Evolutionary conservation across 2,113 vertebrate genomes (phyloP), one percentile per base, ranked within the genome.

Genomic region (Pagrus major): DNA sequence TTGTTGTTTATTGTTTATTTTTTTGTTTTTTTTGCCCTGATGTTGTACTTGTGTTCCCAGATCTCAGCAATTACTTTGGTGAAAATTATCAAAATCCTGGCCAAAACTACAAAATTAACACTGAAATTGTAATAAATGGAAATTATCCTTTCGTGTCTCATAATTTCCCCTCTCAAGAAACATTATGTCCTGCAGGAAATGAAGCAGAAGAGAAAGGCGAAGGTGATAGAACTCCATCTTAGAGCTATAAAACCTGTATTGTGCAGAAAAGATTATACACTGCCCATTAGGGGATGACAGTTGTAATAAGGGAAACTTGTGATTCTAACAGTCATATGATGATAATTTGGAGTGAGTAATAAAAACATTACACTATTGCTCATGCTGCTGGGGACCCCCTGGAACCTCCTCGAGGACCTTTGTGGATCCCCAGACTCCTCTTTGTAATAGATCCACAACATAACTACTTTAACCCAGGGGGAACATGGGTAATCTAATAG

Each of bases 381-480:
- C 23, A 47, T 56, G 71, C 55, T 76, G 23, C 37, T 47, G 31
- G 21, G 56, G 51, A 70, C 39, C 35, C 27, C 54, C 27, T 65
- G n/a, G 42, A 74, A 61, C 27, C 60, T 64, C 46, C 31, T 70
- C 31, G 46, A 65, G 15, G 58, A 44, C 55, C 14, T 55, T 9
- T 21, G 14, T 70, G 39, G 56, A 77, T 72, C 71, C 69, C 35
- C 21, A 46, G 25, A 52, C 1, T 63, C 14, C 66, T 42, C 49
- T 80, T 71, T 76, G 54, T 72, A 70, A 74, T 49, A 55, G 0
- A 55, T 69, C 58, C 25, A 44, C 31, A 61, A 44, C 46, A 66
- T 51, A 46, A 47, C 25, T 65, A 35, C 21, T 64, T 85, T 44
- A 85, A 76, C 77, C 73, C 59, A 31, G 35, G 64, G 64, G 67